These are phyloP conservation scores for Hemibagrus guttatus DNA, from an alignment of 2,797 vertebrate genomes.

Conservation along the genomic window DNA sequence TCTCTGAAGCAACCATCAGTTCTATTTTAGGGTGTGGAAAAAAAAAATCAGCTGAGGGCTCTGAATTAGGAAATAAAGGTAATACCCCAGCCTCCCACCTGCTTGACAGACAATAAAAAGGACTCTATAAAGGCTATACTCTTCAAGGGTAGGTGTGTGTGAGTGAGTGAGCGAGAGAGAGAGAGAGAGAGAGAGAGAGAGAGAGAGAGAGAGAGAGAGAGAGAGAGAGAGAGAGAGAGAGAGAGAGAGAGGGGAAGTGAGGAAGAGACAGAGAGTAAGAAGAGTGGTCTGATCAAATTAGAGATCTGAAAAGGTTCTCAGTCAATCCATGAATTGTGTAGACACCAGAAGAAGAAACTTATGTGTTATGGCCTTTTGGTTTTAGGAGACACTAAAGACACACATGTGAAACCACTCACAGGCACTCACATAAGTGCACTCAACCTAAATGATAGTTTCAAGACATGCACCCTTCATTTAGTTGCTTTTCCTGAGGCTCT, in stretches of 20 bases:
- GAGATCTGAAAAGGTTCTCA: constrained; percentile 45
- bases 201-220: not conserved
- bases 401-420: constrained; percentile 26
- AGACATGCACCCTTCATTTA: constrained; percentile 14
- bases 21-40: constrained; percentile 44
- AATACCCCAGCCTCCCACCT: constrained; percentile 43
- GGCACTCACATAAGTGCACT: constrained; percentile 39
- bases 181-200: not conserved
- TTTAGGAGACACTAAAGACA: constrained; percentile 44
- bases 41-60: constrained; percentile 48
- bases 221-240: constrained; percentile 15
- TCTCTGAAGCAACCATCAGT: constrained; percentile 46
- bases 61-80: constrained; percentile 54
- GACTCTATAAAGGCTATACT: constrained; percentile 45
- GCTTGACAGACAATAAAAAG: constrained; percentile 47
- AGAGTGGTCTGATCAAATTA: constrained; percentile 47
- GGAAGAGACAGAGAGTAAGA: not conserved
- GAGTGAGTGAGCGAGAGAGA: not conserved
- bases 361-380: constrained; percentile 40
- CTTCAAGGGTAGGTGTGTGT: constrained; percentile 42
- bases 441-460: constrained; percentile 26
- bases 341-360: constrained; percentile 38
- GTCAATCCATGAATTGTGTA: constrained; percentile 42
- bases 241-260: not conserved
- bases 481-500: constrained; percentile 7